Conservation (phyloP, 2,888 invertebrate genomes). For the Dolichomitus sp. region DNA sequence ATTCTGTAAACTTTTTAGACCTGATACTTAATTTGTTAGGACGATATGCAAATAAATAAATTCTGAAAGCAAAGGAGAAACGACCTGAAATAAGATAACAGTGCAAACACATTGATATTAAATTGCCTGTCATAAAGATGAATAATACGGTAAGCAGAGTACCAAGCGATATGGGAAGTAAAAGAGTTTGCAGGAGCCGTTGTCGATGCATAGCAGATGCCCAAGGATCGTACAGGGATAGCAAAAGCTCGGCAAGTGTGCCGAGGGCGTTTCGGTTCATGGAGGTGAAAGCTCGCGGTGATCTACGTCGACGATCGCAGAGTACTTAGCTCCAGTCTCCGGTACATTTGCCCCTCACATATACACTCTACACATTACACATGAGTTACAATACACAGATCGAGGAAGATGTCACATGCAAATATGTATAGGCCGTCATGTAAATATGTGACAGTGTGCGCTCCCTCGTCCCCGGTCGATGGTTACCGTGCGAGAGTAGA, state of each 20-base stretch:
- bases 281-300: constrained; percentile 1
- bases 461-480: constrained; percentile 42
- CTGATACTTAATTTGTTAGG: too few relatives aligned
- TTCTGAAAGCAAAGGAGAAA: not conserved
- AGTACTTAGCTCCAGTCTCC: constrained; percentile 4
- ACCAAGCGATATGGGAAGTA: not conserved
- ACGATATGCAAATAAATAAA: too few relatives aligned
- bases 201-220: not conserved
- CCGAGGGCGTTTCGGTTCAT: not conserved
- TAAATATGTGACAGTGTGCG: constrained; percentile 17
- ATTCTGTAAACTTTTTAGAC: too few relatives aligned
- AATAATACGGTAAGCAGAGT: not conserved
- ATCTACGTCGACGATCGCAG: not conserved
- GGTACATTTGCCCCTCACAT: not conserved
- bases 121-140: not conserved
- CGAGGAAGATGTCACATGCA: not conserved
- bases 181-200: not conserved
- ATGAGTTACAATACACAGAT: not conserved
- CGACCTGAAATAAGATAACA: not conserved
- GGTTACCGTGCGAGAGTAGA: constrained; percentile 55
- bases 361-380: not conserved
- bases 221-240: not conserved
- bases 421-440: not conserved
- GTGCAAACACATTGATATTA: not conserved
- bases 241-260: constrained; percentile 9